Base-by-base conservation (phyloP, 1,140 invertebrate genomes). In the Drosophila sp. region DNA sequence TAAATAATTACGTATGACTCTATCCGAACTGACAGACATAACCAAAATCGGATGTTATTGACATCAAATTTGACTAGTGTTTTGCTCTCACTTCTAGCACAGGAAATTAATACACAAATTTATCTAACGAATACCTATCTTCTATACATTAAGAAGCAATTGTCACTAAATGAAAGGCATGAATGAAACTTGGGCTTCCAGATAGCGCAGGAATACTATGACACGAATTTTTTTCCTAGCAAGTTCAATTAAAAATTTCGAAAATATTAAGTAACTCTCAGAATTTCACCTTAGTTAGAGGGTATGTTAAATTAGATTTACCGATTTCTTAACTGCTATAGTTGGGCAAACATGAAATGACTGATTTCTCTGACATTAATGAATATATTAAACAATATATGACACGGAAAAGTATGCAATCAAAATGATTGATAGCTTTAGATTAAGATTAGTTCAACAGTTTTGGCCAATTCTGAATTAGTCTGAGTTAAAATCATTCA, bases 361-460 rank as follows among this genome's bases (percentile, higher is more conserved):
- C 44, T 27, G 25, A 50, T 50, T 50, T 27, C 44, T 50, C 7
- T 50, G 44, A 50, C 44, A 50, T 50, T 58, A 58, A 50, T 40
- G 40, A 17, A 60, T 44, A 72, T 69, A 71, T 60, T 79, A 63
- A 64, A 25, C 33, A 62, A 73, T 40, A 61, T 77, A 66, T 57
- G 64, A 69, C 70, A 71, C 76, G 54, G 66, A 87, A 76, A 86
- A 87, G 82, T 87, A 86, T 87, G 82, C 82, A 86, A 86, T 86
- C 87, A 79, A 86, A 72, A 73, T 86, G 82, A 87, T 87, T 86
- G 82, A 86, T 86, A 66, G 66, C 80, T 66, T 27, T 57, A 66
- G 85, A 90, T 87, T 80, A 76, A 62, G 29, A 57, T 58, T 58
- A 70, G 75, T 85, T 72, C 86, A 80, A 74, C 75, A 77, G 54